Evolutionary conservation across 2,113 vertebrate genomes (phyloP).

Genomic region (Hystrix brachyura): DNA sequence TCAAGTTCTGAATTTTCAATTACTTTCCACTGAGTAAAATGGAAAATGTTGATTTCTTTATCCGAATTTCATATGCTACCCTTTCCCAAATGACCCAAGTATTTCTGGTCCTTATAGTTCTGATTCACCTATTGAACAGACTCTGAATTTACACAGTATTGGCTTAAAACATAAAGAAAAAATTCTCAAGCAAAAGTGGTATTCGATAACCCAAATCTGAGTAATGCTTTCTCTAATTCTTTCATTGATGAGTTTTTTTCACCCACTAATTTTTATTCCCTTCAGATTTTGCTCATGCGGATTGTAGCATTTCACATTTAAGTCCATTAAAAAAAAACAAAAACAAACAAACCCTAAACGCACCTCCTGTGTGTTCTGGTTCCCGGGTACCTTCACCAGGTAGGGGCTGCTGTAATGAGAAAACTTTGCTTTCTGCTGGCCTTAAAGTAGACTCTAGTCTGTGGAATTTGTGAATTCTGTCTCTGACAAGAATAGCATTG

Average conservation of each 20-base stretch:
- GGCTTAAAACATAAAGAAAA: constrained; percentile 23
- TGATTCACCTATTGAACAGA: not conserved
- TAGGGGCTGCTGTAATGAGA: constrained; percentile 86
- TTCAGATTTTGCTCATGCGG: constrained; percentile 90
- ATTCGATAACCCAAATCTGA: constrained; percentile 41
- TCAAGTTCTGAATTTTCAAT: constrained; percentile 24
- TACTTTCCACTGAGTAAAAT: constrained; percentile 50
- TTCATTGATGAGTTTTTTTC: constrained; percentile 12
- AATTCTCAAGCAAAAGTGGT: not conserved
- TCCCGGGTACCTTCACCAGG: constrained; percentile 87
- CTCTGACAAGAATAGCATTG: constrained; percentile 92
- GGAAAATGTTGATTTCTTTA: constrained; percentile 30
- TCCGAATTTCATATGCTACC: not conserved
- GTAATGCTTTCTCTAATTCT: not conserved
- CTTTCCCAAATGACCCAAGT: not conserved
- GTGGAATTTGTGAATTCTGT: constrained; percentile 97
- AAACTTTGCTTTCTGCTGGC: constrained; percentile 89
- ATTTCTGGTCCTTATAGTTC: not conserved
- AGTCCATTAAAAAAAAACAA: constrained; percentile 76
- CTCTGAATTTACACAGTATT: not conserved
- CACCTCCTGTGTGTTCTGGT: constrained; percentile 92
- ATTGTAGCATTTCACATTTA: constrained; percentile 71
- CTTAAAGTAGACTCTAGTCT: constrained; percentile 93
- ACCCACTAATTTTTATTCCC: constrained; percentile 83
- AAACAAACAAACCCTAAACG: constrained; percentile 87